Evolutionary conservation across 2,113 vertebrate genomes (phyloP), one percentile per base, ranked within the genome.

Genomic region (Percina caprodes): DNA sequence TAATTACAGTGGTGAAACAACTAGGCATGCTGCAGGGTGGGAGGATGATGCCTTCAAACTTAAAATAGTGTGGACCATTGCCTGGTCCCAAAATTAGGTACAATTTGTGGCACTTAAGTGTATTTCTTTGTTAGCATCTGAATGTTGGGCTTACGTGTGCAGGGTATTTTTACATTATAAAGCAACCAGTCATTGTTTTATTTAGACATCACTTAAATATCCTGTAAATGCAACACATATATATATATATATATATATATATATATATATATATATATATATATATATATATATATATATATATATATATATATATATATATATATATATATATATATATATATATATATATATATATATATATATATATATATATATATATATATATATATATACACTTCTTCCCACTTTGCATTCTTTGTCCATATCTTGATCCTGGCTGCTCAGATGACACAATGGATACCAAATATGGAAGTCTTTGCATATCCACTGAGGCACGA

Each of bases 141-240:
- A 48, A 70, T 65, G 5, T 26, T 51, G 24, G 8, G 5, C 5
- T 63, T 21, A 14, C 21, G 23, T n/a, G 35, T 52, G 3, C 12
- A 6, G 26, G 18, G 13, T 24, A 48, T 67, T 35, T 71, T 13
- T 24, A 59, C 13, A 54, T 2, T 2, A 19, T 11, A 73, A 62
- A 51, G 8, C 42, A 68, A 61, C 51, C 0, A 42, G 2, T 26
- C 5, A 51, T 6, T 5, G 9, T 56, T 80, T 68, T 60, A 78
- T 81, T 89, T 65, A 63, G 21, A 74, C 2, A 48, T 54, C 18
- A 70, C 18, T 45, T 19, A 70, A 15, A 1, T 48, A 42, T 11
- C 0, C 26, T 56, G 2, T 7, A 35, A 77, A 77, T 51, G 18
- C 19, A n/a, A n/a, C n/a, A n/a, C n/a, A n/a, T n/a, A n/a, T n/a